Evolutionary conservation across 2,113 vertebrate genomes (phyloP).

Genomic region (Aythya baeri): DNA sequence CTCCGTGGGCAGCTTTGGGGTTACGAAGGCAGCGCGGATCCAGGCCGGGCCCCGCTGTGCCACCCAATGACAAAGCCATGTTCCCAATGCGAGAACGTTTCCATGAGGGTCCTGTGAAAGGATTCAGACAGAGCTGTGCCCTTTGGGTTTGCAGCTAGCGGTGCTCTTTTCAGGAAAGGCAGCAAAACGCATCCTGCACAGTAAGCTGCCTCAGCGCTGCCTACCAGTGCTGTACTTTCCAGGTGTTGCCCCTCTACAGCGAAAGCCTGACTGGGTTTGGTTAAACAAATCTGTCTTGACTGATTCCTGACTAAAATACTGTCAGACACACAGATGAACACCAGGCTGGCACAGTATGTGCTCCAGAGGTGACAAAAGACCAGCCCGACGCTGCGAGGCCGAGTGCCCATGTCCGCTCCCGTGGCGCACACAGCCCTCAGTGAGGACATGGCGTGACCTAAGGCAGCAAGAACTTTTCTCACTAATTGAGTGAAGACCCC

Average conservation of each 20-base stretch:
- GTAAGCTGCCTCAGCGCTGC: fast-evolving
- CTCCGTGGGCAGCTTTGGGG: not conserved
- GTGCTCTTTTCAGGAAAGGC: not conserved
- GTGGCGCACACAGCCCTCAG: not conserved
- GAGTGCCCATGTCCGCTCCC: fast-evolving
- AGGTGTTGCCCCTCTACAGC: not conserved
- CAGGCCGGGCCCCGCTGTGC: fast-evolving
- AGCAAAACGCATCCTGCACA: not conserved
- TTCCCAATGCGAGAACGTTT: not conserved
- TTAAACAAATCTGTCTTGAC: conserved; percentile 13
- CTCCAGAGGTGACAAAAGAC: not conserved
- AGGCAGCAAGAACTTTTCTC: not conserved
- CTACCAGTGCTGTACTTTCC: fast-evolving
- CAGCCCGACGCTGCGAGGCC: fast-evolving
- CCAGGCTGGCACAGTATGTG: not conserved
- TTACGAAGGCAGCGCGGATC: not conserved
- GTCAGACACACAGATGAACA: not conserved
- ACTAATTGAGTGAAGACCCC: not conserved
- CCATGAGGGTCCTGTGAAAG: not conserved
- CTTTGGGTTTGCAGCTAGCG: not conserved
- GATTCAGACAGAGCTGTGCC: not conserved
- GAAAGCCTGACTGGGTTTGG: not conserved
- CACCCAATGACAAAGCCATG: not conserved
- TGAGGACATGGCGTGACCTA: not conserved
- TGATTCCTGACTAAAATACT: not conserved